Evolutionary conservation across 2,797 vertebrate species (phyloP).

Genomic region (Cyprinodon diabolis): DNA sequence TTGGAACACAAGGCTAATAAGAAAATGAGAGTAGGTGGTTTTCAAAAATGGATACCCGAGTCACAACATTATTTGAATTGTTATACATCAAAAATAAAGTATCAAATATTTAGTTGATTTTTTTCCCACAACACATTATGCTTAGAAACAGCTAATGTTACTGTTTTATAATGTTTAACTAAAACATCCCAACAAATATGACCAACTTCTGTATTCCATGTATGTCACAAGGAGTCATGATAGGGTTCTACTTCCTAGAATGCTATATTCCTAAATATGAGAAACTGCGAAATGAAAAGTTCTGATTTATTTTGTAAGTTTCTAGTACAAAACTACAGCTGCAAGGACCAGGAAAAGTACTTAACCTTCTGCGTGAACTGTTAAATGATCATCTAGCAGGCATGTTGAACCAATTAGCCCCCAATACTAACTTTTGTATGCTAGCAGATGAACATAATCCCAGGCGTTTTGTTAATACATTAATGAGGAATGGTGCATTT

Average conservation of each 20-base stretch:
- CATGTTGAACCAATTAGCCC: background rate
- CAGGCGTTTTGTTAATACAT: background rate
- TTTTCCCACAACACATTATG: constrained; percentile 1
- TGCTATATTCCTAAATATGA: background rate
- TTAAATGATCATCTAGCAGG: background rate
- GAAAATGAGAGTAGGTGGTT: constrained; percentile 35
- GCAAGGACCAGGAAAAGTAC: background rate
- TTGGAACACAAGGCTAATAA: constrained; percentile 44
- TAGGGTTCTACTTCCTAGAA: background rate
- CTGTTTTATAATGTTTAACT: background rate
- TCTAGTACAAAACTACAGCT: background rate
- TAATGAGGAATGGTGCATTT: background rate
- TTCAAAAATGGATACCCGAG: constrained; percentile 18
- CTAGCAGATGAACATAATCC: background rate
- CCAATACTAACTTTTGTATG: background rate
- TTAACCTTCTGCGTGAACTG: background rate
- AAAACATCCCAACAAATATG: background rate
- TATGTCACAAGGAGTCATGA: background rate
- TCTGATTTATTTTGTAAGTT: background rate
- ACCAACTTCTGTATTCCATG: background rate
- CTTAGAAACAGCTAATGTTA: background rate
- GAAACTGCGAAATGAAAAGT: background rate
- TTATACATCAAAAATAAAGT: constrained; percentile 22
- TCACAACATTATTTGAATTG: constrained; percentile 27
- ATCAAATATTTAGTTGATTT: constrained; percentile 15